Evolutionary conservation across 2,888 invertebrate species (phyloP).

Genomic region (Drosophila recens): DNA sequence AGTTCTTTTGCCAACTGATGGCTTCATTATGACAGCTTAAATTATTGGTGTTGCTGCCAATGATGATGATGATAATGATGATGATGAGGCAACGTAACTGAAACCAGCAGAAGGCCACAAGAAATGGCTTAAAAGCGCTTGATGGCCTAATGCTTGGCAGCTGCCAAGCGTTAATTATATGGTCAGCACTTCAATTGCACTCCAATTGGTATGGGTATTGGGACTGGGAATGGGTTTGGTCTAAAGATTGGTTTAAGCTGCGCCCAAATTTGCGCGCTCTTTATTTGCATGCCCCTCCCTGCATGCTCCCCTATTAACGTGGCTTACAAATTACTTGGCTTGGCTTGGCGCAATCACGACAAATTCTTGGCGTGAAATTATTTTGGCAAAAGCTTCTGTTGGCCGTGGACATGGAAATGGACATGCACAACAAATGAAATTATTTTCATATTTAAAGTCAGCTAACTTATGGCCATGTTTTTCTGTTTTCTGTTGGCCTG

Average conservation of each 20-base stretch:
- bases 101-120: constrained; percentile 53
- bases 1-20: constrained; percentile 41
- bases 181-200: constrained; percentile 58
- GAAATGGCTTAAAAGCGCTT: constrained; percentile 50
- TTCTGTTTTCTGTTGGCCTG: constrained; percentile 27
- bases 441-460: constrained; percentile 53
- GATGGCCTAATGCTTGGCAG: constrained; percentile 58
- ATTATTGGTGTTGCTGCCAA: constrained; percentile 56
- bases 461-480: constrained; percentile 67
- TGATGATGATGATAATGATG: constrained; percentile 41
- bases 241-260: constrained; percentile 16
- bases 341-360: constrained; percentile 54
- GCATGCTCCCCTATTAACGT: background rate
- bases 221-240: constrained; percentile 5
- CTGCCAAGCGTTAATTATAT: constrained; percentile 80
- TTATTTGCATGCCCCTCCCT: constrained; percentile 49
- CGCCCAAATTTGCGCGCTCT: constrained; percentile 39
- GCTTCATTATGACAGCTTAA: constrained; percentile 66
- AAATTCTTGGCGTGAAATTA: constrained; percentile 69
- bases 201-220: constrained; percentile 46
- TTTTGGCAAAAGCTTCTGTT: constrained; percentile 51
- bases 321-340: constrained; percentile 33
- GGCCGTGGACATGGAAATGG: constrained; percentile 16
- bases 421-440: constrained; percentile 46
- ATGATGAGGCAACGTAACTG: constrained; percentile 52